These are phyloP conservation scores for Busseola fusca DNA, from an alignment of 2,888 invertebrate species.

Conservation along the genomic window DNA sequence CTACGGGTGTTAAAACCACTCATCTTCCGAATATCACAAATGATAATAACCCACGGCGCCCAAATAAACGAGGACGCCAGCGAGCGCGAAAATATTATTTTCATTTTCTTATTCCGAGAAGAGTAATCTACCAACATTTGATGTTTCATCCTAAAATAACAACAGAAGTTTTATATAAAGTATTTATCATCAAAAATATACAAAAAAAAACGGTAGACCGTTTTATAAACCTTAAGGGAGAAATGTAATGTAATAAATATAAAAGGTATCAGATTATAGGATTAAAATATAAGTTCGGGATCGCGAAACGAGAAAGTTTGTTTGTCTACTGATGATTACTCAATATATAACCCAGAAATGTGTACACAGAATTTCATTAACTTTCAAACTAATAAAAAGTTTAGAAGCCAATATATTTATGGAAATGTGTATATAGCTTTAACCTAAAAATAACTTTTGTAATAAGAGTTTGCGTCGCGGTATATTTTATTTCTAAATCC, in stretches of 20 bases:
- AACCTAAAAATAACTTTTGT: constrained; percentile 26
- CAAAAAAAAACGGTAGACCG: constrained; percentile 23
- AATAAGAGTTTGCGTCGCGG: constrained; percentile 8
- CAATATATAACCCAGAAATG: constrained; percentile 1
- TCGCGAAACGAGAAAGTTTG: constrained; percentile 37
- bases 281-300: constrained; percentile 29
- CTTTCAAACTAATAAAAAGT: constrained; percentile 33
- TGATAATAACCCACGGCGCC: constrained; percentile 41
- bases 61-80: constrained; percentile 34
- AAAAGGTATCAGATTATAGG: constrained; percentile 22
- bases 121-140: constrained; percentile 38
- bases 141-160: constrained; percentile 51
- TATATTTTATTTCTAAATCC: constrained; percentile 6
- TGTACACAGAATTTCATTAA: constrained; percentile 11
- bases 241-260: constrained; percentile 27
- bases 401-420: constrained; percentile 29
- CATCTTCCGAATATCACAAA: constrained; percentile 46
- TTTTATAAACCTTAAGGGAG: constrained; percentile 10
- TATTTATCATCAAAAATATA: constrained; percentile 35
- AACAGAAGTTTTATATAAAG: constrained; percentile 26
- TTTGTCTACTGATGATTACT: constrained; percentile 18
- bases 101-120: constrained; percentile 36
- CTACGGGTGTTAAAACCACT: constrained; percentile 31
- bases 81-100: constrained; percentile 38
- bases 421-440: constrained; percentile 31